Evolutionary conservation across 2,888 invertebrate genomes (phyloP), one percentile per base, ranked within the genome.

Genomic region (Ormyrus rosae): DNA sequence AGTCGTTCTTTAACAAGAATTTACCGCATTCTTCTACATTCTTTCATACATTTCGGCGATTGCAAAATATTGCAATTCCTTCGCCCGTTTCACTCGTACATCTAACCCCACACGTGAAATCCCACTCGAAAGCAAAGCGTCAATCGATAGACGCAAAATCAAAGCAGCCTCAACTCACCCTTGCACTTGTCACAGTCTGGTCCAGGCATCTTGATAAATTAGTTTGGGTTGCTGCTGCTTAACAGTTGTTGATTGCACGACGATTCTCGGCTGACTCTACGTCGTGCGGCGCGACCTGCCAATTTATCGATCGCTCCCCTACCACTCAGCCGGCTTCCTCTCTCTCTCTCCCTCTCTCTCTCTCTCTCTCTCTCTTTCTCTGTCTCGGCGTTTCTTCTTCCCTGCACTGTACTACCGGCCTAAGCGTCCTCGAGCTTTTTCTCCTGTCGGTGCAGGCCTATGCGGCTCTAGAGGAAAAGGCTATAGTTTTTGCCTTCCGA

Each of bases 141-240:
- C 7, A 55, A 53, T 19, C 34, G 34, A 19, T 2, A 11, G 34
- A 11, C 50, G 9, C 13, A 2, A n/a, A 71, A 45, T 13, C 11
- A 5, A 13, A 13, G 5, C 60, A 10, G 10, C 6, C 10, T 11
- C 10, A 34, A 83, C 85, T 89, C 83, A 90, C 90, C 89, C 82
- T 87, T 87, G 86, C 90, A 90, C 80, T 89, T 89, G 63, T 90
- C 89, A 72, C 89, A 87, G 48, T 84, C 83, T 83, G 90, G 90
- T 83, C 88, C 88, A 83, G 90, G 90, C 90, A 90, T 90, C 78
- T 86, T 87, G 71, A 34, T 34, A 34, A 34, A 3, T 34, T 34
- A 34, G 69, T 67, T 82, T 82, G 64, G 13, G 13, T 45, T 78
- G 67, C 78, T 64, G n/a, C 70, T 55, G 13, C 34, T 78, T 45